Percentiles rank a stretch among this genome's conserved stretches.
Evolutionary conservation across 1,140 invertebrate species (phyloP).

Genomic region (Drosophila parabipectinata): DNA sequence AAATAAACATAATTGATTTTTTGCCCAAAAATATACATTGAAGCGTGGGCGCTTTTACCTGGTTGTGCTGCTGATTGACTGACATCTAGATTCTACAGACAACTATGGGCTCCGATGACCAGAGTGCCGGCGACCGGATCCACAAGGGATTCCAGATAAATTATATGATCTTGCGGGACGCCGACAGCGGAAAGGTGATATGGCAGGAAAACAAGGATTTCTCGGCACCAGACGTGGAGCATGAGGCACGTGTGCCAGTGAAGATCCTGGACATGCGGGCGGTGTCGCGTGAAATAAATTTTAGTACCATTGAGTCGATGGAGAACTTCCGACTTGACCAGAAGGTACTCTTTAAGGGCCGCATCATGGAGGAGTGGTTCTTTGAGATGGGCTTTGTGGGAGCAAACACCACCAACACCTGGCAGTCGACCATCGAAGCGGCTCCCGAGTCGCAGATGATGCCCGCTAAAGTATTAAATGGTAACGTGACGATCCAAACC

Average conservation of each 20-base stretch:
- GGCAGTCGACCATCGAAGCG: constrained; percentile 99
- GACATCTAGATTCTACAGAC: constrained; percentile 14
- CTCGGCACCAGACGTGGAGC: constrained; percentile 95
- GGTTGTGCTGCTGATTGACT: constrained; percentile 55
- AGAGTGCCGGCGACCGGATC: constrained; percentile 72
- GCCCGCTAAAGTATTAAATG: constrained; percentile 98
- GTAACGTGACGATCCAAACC: constrained; percentile 99
- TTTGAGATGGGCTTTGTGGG: constrained; percentile 99
- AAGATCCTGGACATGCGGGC: constrained; percentile 97
- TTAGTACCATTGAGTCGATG: constrained; percentile 98
- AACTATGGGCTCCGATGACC: constrained; percentile 78
- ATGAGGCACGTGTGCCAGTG: constrained; percentile 98
- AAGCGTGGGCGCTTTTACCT: constrained; percentile 34
- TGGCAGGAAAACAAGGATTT: constrained; percentile 99
- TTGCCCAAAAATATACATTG: constrained; percentile 62
- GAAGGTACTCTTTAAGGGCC: constrained; percentile 92
- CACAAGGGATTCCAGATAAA: constrained; percentile 86
- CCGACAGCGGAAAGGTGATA: constrained; percentile 96
- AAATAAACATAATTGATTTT: constrained; percentile 80
- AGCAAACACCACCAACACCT: constrained; percentile 99
- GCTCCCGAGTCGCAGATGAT: constrained; percentile 99
- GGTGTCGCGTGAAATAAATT: constrained; percentile 99
- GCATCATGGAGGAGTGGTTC: constrained; percentile 97
- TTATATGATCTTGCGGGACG: constrained; percentile 99
- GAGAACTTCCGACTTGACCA: constrained; percentile 99